These are phyloP conservation scores for Thinocorus orbignyianus DNA, from an alignment of 2,113 vertebrate genomes.

Conservation along the genomic window DNA sequence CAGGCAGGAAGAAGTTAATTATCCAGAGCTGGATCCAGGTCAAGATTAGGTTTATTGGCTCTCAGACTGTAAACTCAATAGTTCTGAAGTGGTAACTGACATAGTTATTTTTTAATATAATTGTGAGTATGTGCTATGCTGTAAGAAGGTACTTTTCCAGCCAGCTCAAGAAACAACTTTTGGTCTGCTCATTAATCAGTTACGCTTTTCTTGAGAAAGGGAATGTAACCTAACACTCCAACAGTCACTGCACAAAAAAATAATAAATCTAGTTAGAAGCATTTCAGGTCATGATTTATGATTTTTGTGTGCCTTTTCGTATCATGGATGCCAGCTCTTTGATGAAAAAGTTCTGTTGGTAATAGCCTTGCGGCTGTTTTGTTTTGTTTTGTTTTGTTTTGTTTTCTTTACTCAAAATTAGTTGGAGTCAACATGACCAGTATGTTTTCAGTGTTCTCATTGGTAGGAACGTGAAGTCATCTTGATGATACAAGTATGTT, in stretches of 20 bases:
- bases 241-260: neutral
- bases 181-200: neutral
- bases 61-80: neutral
- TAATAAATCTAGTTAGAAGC: neutral
- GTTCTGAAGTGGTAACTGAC: neutral
- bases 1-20: slow-evolving; percentile 25
- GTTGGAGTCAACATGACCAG: neutral
- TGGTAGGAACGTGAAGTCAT: neutral
- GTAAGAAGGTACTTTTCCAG: neutral
- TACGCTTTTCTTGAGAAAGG: neutral
- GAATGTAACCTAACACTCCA: neutral
- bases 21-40: neutral
- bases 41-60: neutral
- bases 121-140: neutral
- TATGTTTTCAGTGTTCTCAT: neutral
- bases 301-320: neutral
- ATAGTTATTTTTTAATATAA: neutral
- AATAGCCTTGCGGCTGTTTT: neutral
- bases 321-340: neutral
- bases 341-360: neutral
- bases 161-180: neutral
- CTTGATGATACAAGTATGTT: neutral
- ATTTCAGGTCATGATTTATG: neutral
- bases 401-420: neutral
- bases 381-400: neutral